phyloP scores from a whole-genome alignment of 1,140 invertebrate genomes.

The Galleria mellonella region DNA sequence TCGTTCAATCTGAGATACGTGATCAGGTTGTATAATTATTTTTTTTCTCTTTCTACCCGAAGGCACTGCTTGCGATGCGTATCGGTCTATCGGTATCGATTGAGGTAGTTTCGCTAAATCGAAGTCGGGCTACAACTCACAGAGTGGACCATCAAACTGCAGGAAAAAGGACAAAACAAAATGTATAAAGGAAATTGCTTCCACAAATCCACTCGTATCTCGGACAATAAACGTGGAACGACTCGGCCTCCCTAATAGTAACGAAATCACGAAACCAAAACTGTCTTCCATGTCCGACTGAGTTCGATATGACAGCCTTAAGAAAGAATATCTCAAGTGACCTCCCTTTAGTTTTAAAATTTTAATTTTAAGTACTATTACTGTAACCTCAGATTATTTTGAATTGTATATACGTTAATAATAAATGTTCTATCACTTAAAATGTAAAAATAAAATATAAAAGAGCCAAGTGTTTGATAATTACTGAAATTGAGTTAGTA shows the following conservation, averaged over 20 bases:
- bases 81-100: slow-evolving; percentile 56
- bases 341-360: background rate
- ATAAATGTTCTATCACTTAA: too few relatives aligned
- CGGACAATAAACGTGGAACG: slow-evolving; percentile 70
- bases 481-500: too few relatives aligned
- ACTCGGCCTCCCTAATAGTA: slow-evolving; percentile 66
- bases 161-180: slow-evolving; percentile 72
- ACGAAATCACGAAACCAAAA: slow-evolving; percentile 73
- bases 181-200: slow-evolving; percentile 75
- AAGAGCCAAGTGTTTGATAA: too few relatives aligned
- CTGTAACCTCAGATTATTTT: too few relatives aligned
- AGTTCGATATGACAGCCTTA: slow-evolving; percentile 39
- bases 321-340: slow-evolving; percentile 42
- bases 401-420: too few relatives aligned
- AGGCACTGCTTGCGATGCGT: slow-evolving; percentile 49
- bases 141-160: slow-evolving; percentile 68
- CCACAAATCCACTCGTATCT: slow-evolving; percentile 74
- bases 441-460: too few relatives aligned
- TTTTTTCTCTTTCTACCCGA: slow-evolving; percentile 32
- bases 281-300: slow-evolving; percentile 55
- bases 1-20: slow-evolving; percentile 49
- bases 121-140: slow-evolving; percentile 60
- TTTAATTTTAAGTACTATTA: too few relatives aligned
- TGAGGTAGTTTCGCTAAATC: slow-evolving; percentile 60
- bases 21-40: slow-evolving; percentile 60